A percentile compares a stretch with the other conserved stretches of the same genome.
phyloP scores from a whole-genome alignment of 2,888 invertebrate species.

The Alsophila aescularia region DNA sequence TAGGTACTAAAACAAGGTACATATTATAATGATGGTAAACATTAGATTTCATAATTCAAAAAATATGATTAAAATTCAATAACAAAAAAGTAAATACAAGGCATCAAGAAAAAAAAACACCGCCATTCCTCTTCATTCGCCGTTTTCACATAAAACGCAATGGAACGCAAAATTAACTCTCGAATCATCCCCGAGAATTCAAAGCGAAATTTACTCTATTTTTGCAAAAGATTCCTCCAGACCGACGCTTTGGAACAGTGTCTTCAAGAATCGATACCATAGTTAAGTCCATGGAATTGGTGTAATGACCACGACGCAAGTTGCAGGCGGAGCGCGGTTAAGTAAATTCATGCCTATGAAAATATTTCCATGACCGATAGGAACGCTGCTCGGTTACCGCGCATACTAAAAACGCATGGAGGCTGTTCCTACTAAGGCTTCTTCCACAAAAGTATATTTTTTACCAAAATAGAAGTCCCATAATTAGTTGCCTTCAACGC shows the following conservation, averaged over 20 bases:
- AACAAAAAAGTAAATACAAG: background rate
- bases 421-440: too few species aligned
- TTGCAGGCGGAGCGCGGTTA: conserved; percentile 10
- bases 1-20: too few species aligned
- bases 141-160: conserved; percentile 40
- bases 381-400: background rate
- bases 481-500: too few species aligned
- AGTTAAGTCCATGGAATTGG: conserved; percentile 57
- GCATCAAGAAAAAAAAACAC: conserved; percentile 19
- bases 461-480: too few species aligned
- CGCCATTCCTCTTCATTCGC: conserved; percentile 37
- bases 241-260: conserved; percentile 48
- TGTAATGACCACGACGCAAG: conserved; percentile 41
- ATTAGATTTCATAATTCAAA: too few species aligned
- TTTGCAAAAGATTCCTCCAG: conserved; percentile 44
- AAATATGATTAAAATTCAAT: background rate
- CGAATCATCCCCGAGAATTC: conserved; percentile 33
- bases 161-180: conserved; percentile 44
- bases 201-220: conserved; percentile 53
- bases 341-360: background rate
- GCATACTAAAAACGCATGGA: too few species aligned
- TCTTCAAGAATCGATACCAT: conserved; percentile 59
- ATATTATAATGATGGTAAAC: too few species aligned
- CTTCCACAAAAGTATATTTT: too few species aligned
- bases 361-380: too few species aligned